A percentile compares a stretch with the other conserved stretches of the same genome.
Evolutionary conservation across 2,888 invertebrate species (phyloP).

Genomic region (Tyria jacobaeae): DNA sequence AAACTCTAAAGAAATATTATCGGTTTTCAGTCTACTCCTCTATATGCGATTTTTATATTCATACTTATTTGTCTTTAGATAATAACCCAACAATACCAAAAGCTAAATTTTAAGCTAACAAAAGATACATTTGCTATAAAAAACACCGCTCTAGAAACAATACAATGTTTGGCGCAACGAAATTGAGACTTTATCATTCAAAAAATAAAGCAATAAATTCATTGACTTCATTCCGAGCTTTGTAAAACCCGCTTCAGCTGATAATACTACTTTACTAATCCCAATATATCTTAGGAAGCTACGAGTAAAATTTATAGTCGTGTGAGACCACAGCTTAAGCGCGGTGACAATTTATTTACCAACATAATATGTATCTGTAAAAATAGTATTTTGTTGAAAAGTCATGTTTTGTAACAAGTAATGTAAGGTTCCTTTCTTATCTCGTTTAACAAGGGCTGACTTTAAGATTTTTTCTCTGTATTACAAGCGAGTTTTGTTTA

Average conservation of each 20-base stretch:
- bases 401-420: slow-evolving; percentile 20
- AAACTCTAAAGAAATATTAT: too few species aligned
- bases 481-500: slow-evolving; percentile 20
- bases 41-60: too few species aligned
- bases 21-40: too few species aligned
- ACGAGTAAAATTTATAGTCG: slow-evolving; percentile 58
- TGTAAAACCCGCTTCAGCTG: slow-evolving; percentile 46
- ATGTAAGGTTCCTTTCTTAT: slow-evolving; percentile 24
- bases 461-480: slow-evolving; percentile 24
- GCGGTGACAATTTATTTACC: slow-evolving; percentile 52
- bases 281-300: slow-evolving; percentile 59
- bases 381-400: slow-evolving; percentile 32
- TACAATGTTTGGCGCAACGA: slow-evolving; percentile 5
- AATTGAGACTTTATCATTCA: slow-evolving; percentile 28
- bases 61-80: neutral
- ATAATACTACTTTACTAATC: slow-evolving; percentile 57
- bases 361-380: slow-evolving; percentile 50
- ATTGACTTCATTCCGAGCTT: slow-evolving; percentile 22
- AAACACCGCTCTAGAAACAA: neutral
- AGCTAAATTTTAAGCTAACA: neutral
- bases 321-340: slow-evolving; percentile 55
- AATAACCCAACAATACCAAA: neutral
- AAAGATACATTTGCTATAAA: neutral
- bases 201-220: slow-evolving; percentile 35
- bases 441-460: slow-evolving; percentile 23